Evolutionary conservation across 2,113 vertebrate genomes (phyloP), one percentile per base, ranked within the genome.

Genomic region (Carollia perspicillata): DNA sequence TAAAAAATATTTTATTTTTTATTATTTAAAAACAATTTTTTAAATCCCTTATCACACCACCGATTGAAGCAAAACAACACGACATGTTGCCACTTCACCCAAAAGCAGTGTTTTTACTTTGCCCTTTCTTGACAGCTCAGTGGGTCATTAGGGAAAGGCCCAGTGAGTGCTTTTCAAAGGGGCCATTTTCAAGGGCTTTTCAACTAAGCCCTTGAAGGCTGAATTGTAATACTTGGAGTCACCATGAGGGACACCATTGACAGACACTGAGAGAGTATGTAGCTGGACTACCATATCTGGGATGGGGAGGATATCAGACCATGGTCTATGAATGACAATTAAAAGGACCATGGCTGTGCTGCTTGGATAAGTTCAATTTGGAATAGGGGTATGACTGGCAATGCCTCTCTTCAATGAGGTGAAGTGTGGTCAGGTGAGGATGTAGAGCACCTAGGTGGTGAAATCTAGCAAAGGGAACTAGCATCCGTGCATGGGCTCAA

Each of bases 401-500:
- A 30, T 17, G 12, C 1, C 22, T 91, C 22, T 22, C 10, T 74
- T 87, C 3, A 44, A 37, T 20, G 60, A 75, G n/a, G 26, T 91
- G 40, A 72, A 42, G 8, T 12, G n/a, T 53, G 42, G 30, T 84
- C 14, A 77, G 12, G n/a, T 47, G 18, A 11, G 42, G 35, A 75
- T 35, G 17, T 63, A 23, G 93, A 94, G 9, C 18, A 26, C 10
- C 77, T 77, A 22, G 17, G 5, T 20, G 87, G 35, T 63, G 18
- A 30, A 74, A 63, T 6, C 6, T 26, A 69, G 40, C 44, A 72
- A 83, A 85, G 12, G 26, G 20, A 88, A 23, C 4, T 18, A 22
- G 1, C 11, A 26, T 63, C 16, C 44, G 17, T 0, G 2, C 63
- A 1, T 28, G 23, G 17, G 23, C 6, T 78, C 11, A 37, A 0